These are phyloP conservation scores for Metacarcinus magister DNA, from an alignment of 2,888 invertebrate species.

Conservation along the genomic window DNA sequence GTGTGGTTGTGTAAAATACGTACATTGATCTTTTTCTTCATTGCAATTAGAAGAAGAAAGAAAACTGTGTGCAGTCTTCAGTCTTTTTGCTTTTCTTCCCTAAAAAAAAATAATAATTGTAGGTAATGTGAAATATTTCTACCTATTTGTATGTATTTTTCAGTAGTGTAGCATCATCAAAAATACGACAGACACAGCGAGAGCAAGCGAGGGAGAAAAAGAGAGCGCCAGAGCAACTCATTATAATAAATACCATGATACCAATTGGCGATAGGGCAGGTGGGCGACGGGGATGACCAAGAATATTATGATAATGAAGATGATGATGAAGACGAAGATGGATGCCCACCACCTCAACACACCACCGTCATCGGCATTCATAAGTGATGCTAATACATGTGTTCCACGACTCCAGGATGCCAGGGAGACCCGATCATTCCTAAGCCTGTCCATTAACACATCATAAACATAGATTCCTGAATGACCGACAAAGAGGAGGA, in stretches of 20 bases:
- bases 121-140: too few relatives aligned
- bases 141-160: too few relatives aligned
- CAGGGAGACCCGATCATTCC: not conserved
- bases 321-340: constrained; percentile 12
- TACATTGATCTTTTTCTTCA: not conserved
- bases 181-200: not conserved
- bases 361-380: not conserved
- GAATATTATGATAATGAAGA: constrained; percentile 19
- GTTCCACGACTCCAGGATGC: not conserved
- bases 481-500: not conserved
- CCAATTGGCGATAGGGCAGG: not conserved
- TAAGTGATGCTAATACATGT: not conserved
- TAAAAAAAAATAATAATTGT: too few relatives aligned
- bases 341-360: not conserved
- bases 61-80: not conserved
- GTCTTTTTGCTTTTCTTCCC: not conserved
- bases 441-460: not conserved
- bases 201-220: not conserved
- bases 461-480: constrained; percentile 26
- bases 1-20: not conserved
- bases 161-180: too few relatives aligned
- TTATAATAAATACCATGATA: constrained; percentile 28
- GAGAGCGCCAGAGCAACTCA: not conserved
- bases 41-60: not conserved
- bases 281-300: not conserved